Evolutionary conservation across 2,797 vertebrate species (phyloP), one percentile per base, ranked within the genome.

Genomic region (Dendrocincla fuliginosa): DNA sequence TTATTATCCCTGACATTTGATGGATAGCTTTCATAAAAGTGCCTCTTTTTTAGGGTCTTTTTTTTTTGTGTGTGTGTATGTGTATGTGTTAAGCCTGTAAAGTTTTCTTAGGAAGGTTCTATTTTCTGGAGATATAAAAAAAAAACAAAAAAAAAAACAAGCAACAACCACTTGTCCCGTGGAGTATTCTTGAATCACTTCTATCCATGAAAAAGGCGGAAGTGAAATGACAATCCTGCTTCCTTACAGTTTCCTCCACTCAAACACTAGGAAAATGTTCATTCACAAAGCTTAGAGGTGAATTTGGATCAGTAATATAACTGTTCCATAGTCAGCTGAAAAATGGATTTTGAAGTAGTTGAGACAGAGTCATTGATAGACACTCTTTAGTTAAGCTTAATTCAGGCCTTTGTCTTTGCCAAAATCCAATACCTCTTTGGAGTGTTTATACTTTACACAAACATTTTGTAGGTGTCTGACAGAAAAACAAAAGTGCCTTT

Each of bases 1-100:
- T 99, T 98, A 99, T 99, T 99, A 99, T 98, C 98, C 98, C 98
- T 99, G 98, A 98, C 98, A 98, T 98, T 98, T 99, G 99, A 99
- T 99, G 98, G 98, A 99, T 98, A 99, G 98, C 98, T 99, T 99
- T 99, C 99, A 99, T 99, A 99, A 99, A 98, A 98, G 64, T 95
- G 77, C 35, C 47, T 37, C 88, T 89, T 59, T 39, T 59, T 30
- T 46, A 68, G 8, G 25, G 16, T 35, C 7, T 69, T 41, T 53
- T 37, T 22, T 15, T 17, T 69, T 27, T 95, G 9, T 30, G 5
- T 55, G 6, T 59, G 5, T 69, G 4, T 65, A 6, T 80, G 47
- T 69, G 32, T 95, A 35, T 35, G 35, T 35, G 35, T 35, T 35
- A 89, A 69, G 63, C 90, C 93, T 96, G 74, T 83, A 97, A 98